Base-by-base conservation (phyloP, 2,888 invertebrate genomes). In the Leptinotarsa haldemani region DNA sequence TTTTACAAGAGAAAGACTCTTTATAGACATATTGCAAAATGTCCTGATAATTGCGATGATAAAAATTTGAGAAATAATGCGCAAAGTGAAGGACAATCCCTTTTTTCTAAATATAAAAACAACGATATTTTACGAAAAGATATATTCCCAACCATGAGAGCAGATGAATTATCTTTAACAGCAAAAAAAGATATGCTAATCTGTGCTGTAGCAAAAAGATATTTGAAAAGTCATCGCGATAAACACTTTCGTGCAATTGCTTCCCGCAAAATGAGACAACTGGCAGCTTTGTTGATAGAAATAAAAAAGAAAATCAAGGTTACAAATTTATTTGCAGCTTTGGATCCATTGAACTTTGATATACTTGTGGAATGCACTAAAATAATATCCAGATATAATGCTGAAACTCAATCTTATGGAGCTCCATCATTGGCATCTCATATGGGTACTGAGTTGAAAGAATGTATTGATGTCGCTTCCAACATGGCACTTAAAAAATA, bases 391-490 rank as follows among this genome's bases (percentile, higher is more conserved):
- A 12, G 56, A 56, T 56, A 20, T 22, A 20, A 56, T 56, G 9
- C 15, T 0, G 20, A 56, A 9, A 15, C 13, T 3, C 13, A n/a
- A 56, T 20, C 18, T 18, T 73, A 56, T 18, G 48, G 56, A 40
- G 64, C 70, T 61, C 73, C 65, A 56, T 70, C 70, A 15, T 61
- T 73, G 20, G 73, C 73, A 16, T 65, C 30, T 18, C n/a, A 67
- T 1, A 67, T 67, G 56, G 67, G 67, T 18, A n/a, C 53, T 30
- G n/a, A 25, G 20, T 3, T 70, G 20, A 66, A 70, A 48, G 69
- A 70, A 7, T 65, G 65, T 40, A 73, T 70, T 40, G 65, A 50
- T 66, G 73, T 64, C 13, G 61, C 73, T 22, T 65, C 65, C 48
- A 61, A 63, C 13, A 58, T 58, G 20, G 7, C 58, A 58, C n/a